Evolutionary conservation across 2,113 vertebrate genomes (phyloP).

Genomic region (Ophiodon elongatus): DNA sequence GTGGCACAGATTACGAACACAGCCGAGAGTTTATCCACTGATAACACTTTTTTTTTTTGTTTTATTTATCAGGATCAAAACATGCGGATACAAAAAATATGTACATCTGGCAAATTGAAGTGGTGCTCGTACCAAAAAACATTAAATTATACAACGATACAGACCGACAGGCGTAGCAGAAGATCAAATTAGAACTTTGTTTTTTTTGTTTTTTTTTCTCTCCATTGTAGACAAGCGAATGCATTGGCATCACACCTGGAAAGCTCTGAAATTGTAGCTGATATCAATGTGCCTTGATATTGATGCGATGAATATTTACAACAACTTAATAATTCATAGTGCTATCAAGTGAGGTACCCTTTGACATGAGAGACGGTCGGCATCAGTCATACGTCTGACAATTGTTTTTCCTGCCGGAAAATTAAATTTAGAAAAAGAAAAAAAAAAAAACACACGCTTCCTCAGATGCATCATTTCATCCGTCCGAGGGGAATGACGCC

Average conservation of each 20-base stretch:
- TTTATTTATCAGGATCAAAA: slow-evolving; percentile 67
- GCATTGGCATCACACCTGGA: slow-evolving; percentile 52
- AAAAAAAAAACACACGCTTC: slow-evolving; percentile 21
- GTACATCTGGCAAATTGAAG: slow-evolving; percentile 71
- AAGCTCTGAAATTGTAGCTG: slow-evolving; percentile 36
- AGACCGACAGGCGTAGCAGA: slow-evolving; percentile 13
- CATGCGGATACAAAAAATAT: slow-evolving; percentile 77
- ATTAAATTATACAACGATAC: slow-evolving; percentile 36
- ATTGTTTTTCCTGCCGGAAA: slow-evolving; percentile 1
- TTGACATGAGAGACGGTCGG: slow-evolving; percentile 34
- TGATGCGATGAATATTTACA: slow-evolving; percentile 70
- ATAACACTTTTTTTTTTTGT: slow-evolving; percentile 61
- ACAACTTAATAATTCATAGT: slow-evolving; percentile 52
- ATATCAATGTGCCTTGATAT: slow-evolving; percentile 35
- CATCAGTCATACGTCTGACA: slow-evolving; percentile 6
- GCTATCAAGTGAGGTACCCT: slow-evolving; percentile 63
- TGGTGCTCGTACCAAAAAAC: slow-evolving; percentile 69
- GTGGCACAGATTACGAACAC: not conserved
- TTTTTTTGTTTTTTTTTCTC: not conserved
- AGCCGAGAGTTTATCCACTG: slow-evolving; percentile 6
- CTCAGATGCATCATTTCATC: slow-evolving; percentile 10
- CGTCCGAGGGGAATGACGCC: slow-evolving; percentile 23
- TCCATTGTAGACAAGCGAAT: slow-evolving; percentile 37
- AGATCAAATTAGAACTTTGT: not conserved
- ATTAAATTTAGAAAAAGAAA: slow-evolving; percentile 10